Base-by-base conservation (phyloP, 1,140 invertebrate genomes). In the Aphaenogaster rudis region DNA sequence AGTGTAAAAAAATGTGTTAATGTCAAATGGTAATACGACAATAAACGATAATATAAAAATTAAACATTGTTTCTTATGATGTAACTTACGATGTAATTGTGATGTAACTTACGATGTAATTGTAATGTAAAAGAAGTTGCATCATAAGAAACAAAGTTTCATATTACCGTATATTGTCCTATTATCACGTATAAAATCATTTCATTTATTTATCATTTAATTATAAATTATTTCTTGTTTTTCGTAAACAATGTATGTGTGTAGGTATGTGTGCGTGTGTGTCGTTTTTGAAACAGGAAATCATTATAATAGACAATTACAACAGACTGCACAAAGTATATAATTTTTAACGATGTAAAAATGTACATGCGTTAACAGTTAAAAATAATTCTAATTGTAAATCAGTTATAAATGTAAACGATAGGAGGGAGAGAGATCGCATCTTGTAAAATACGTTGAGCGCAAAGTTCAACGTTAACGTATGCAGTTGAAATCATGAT, bases 341-440 rank as follows among this genome's bases (percentile, higher is more conserved):
- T 45, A 33, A 66, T 64, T 28, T 33, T 52, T 21, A 64, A 50
- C 11, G 6, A 64, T 48, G 8, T 59, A 77, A 50, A 77, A 57
- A 42, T 57, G 36, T 15, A 54, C n/a, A 17, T 21, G 13, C 5
- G 36, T n/a, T 36, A 78, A 79, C 13, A 48, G 21, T 69, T 80
- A 52, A 80, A 69, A 80, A 54, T 80, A 69, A 28, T 36, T 28
- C 6, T 39, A 7, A 36, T 39, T 52, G 64, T 52, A 80, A 80
- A 80, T 61, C 64, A 61, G 39, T 45, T 79, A 66, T 6, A 64
- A 79, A 36, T 79, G 42, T 48, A 8, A 42, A 28, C 57, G 28
- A 39, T 77, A 59, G 7, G 15, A 45, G 42, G 9, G 4, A 59
- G 13, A 61, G 8, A 78, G 13, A 28, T 28, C 3, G 52, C n/a